Conservation (phyloP, 2,113 vertebrate genomes). For the Orthonyx spaldingii region DNA sequence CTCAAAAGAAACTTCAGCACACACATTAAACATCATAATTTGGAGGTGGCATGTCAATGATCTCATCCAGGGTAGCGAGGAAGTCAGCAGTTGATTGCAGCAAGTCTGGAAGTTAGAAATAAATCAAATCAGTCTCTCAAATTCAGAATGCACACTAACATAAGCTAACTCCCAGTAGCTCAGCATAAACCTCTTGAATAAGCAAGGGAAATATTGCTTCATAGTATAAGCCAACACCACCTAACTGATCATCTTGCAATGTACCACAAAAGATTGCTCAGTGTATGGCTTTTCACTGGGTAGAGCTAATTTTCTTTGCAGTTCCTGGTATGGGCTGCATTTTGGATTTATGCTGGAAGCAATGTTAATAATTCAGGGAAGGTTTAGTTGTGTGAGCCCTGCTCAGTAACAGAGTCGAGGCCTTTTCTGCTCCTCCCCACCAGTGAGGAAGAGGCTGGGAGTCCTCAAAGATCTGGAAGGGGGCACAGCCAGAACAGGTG, state of each 20-base stretch:
- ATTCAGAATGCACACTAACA: background rate
- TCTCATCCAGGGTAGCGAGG: slow-evolving; percentile 67
- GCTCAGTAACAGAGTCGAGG: background rate
- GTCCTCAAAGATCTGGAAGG: background rate
- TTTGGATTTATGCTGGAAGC: background rate
- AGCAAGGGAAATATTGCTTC: background rate
- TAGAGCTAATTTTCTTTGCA: background rate
- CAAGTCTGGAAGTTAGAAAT: slow-evolving; percentile 45
- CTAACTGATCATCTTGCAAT: background rate
- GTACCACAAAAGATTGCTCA: background rate
- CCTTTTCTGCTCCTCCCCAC: background rate
- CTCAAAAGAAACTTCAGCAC: background rate
- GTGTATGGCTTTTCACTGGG: background rate
- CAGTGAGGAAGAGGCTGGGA: background rate
- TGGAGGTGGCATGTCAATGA: slow-evolving; percentile 64
- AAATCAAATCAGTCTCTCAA: background rate
- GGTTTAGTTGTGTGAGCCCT: background rate
- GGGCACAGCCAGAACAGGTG: background rate
- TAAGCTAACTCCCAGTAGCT: background rate
- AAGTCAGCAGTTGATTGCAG: slow-evolving; percentile 60
- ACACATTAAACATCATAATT: slow-evolving; percentile 28
- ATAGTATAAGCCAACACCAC: background rate
- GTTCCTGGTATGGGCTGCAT: too few species aligned
- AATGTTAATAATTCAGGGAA: background rate
- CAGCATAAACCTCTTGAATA: background rate